Base-by-base conservation (phyloP, 2,113 vertebrate genomes). In the Gymnarchus niloticus region DNA sequence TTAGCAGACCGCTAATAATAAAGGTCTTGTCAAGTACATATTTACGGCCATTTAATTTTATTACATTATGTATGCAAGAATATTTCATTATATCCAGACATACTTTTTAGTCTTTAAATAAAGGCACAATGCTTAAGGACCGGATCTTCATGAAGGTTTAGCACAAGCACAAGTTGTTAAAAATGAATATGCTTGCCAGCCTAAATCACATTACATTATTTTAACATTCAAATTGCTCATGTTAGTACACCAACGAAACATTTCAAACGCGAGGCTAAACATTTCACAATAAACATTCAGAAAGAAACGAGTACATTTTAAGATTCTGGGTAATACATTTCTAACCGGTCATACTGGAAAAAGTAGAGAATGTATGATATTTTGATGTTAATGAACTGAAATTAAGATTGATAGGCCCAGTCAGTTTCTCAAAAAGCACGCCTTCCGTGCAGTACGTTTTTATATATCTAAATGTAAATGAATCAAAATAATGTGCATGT, bases 1-100 rank as follows among this genome's bases (percentile, higher is more conserved):
- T 78, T 46, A 41, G 76, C 65, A 73, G 65, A 73, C 65, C 65
- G 65, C 65, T 73, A 73, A 73, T 41, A 73, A 73, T 73, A 73
- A 73, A 73, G 65, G 28, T 73, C 65, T 73, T 33, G 65, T 73
- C 65, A 33, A 28, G 33, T 41, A 1, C 33, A 41, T 33, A 73
- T 73, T 19, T 73, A 73, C 14, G 33, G 65, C 28, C 37, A 33
- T 69, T 69, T 25, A 37, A 73, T 73, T 69, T 25, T 73, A 73
- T 73, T 73, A 41, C 65, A 41, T 19, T 12, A 17, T 33, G 5
- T 12, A 17, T 33, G 5, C 14, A 73, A 41, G 12, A 73, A 73
- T 17, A 73, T 73, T 73, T 73, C 4, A 73, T 37, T 73, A 19
- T 41, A 73, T 73, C 41, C 65, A 41, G 17, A 73, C 6, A 73